Conservation (phyloP, 92 coral and sea anemone species). For the Epizoanthus rinbou region DNA sequence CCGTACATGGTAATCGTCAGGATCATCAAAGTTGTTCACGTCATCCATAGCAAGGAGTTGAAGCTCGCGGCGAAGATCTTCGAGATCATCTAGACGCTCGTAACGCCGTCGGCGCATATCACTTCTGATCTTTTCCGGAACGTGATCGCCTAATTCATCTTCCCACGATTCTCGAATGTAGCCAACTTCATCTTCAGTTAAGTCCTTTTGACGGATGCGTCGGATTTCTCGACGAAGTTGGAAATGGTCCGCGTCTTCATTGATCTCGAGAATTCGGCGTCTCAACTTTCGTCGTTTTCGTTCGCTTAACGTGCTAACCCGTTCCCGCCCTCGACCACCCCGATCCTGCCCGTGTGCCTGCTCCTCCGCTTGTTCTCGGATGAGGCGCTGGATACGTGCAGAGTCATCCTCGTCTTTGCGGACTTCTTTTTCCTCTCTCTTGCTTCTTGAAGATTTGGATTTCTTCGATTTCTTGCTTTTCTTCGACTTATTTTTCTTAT, state of each 20-base stretch:
- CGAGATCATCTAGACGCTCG: slow-evolving; percentile 57
- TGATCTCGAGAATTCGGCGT: slow-evolving; percentile 61
- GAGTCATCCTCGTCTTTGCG: slow-evolving; percentile 43
- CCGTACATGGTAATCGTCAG: slow-evolving; percentile 48
- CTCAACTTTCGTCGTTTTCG: slow-evolving; percentile 58
- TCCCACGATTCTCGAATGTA: slow-evolving; percentile 68
- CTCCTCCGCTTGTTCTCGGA: slow-evolving; percentile 73
- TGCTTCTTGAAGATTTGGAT: not conserved
- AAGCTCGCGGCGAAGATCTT: slow-evolving; percentile 70
- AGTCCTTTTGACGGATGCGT: slow-evolving; percentile 72
- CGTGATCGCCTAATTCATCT: slow-evolving; percentile 47
- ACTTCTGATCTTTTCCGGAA: slow-evolving; percentile 64
- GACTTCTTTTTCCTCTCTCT: slow-evolving; percentile 25
- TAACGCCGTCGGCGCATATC: slow-evolving; percentile 68
- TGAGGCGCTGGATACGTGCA: slow-evolving; percentile 69
- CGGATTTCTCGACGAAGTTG: slow-evolving; percentile 79
- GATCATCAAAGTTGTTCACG: slow-evolving; percentile 33
- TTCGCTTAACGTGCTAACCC: slow-evolving; percentile 49
- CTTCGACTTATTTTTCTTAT: slow-evolving; percentile 24
- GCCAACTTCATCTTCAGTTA: slow-evolving; percentile 71
- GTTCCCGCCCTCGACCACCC: slow-evolving; percentile 28
- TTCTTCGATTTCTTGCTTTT: not conserved
- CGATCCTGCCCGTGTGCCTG: slow-evolving; percentile 49
- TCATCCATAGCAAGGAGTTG: slow-evolving; percentile 56
- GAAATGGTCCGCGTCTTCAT: slow-evolving; percentile 50